These are phyloP conservation scores for Calvadosia cruxmelitensis DNA, from an alignment of 30 jellyfish, hydroid and myxozoan species.

Conservation along the genomic window DNA sequence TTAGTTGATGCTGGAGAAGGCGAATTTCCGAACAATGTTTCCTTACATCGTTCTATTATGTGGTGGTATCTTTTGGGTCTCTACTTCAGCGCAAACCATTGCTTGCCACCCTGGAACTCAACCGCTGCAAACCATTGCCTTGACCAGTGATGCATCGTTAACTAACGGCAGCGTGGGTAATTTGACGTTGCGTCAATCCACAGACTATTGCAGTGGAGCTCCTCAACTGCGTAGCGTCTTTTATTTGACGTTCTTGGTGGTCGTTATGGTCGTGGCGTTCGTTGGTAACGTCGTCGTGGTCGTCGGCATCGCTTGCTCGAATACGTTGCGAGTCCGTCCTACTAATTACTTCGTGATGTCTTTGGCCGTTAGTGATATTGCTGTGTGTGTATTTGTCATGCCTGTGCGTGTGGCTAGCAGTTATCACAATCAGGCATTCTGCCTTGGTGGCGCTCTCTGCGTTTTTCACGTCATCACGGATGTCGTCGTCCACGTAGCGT, in stretches of 20 bases:
- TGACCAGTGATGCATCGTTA: no score
- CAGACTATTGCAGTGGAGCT: slow-evolving; percentile 12
- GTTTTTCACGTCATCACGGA: slow-evolving; percentile 40
- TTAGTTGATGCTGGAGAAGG: no score
- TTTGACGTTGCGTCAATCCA: no score
- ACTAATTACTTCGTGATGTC: slow-evolving; percentile 44
- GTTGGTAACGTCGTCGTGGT: slow-evolving; percentile 51
- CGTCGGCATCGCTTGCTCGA: slow-evolving; percentile 26
- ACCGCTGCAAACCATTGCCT: no score
- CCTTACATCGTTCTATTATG: no score
- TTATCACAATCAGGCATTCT: slow-evolving; percentile 30
- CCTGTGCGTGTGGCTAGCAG: slow-evolving; percentile 55
- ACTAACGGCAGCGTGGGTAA: no score
- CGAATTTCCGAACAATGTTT: no score
- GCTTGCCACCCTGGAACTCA: no score
- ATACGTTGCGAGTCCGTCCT: slow-evolving; percentile 18
- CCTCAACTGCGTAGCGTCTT: slow-evolving; percentile 13
- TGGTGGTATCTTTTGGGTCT: no score
- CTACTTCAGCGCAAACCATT: no score
- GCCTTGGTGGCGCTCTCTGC: slow-evolving; percentile 52
- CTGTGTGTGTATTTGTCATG: slow-evolving; percentile 33
- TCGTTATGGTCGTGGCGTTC: slow-evolving; percentile 40
- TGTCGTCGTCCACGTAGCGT: slow-evolving; percentile 53
- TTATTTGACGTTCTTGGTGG: slow-evolving; percentile 16
- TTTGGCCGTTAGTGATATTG: slow-evolving; percentile 64